Evolutionary conservation across 2,797 vertebrate species (phyloP).

Genomic region (Enteromius anoplus): DNA sequence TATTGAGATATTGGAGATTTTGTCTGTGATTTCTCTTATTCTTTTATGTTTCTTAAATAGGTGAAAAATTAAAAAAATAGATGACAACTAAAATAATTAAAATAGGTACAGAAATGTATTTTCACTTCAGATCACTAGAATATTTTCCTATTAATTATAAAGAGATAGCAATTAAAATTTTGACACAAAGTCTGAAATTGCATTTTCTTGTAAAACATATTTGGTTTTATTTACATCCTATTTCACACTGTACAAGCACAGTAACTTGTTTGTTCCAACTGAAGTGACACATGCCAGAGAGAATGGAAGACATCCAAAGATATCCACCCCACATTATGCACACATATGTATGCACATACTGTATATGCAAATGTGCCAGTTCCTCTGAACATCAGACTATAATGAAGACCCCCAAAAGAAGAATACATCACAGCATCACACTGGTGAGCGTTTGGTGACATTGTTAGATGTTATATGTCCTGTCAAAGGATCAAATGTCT

Average conservation of each 20-base stretch:
- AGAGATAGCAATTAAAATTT: neutral
- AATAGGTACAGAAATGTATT: neutral
- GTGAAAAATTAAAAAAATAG: neutral
- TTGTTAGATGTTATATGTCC: neutral
- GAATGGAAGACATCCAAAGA: neutral
- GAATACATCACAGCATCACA: neutral
- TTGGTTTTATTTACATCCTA: neutral
- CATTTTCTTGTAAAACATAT: neutral
- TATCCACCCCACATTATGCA: neutral
- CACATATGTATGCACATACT: neutral
- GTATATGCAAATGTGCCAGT: neutral
- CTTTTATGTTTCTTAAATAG: neutral
- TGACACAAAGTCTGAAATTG: neutral
- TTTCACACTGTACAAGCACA: neutral
- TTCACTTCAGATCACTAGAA: neutral
- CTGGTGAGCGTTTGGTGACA: neutral
- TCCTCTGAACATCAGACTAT: neutral
- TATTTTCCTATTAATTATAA: neutral
- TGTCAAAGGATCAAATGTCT: neutral
- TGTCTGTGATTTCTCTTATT: neutral
- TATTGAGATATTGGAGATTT: neutral
- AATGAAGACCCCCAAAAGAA: neutral
- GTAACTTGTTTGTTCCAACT: neutral
- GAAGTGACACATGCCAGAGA: neutral
- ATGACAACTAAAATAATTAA: neutral